Evolutionary conservation across 2,888 invertebrate genomes (phyloP).

Genomic region (Ophion ellenae): DNA sequence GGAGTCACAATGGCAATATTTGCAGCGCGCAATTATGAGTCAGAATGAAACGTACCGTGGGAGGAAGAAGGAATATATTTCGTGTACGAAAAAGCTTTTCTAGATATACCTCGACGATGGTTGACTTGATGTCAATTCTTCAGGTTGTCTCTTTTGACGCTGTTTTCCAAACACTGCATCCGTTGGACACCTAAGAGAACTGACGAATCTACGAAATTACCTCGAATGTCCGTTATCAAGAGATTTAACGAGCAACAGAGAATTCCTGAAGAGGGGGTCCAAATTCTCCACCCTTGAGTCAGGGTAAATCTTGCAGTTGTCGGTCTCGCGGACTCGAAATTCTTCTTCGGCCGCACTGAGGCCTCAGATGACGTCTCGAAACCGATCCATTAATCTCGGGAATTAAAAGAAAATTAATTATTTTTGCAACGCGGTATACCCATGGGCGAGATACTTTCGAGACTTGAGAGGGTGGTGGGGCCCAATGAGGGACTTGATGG

Average conservation of each 20-base stretch:
- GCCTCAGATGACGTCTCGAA: conserved; percentile 58
- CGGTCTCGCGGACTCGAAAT: conserved; percentile 4
- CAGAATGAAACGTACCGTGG: background rate
- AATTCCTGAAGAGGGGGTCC: background rate
- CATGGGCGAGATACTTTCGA: conserved; percentile 67
- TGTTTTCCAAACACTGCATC: too few species aligned
- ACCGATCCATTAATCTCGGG: conserved; percentile 79
- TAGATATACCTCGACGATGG: background rate
- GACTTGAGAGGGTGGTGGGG: conserved; percentile 53
- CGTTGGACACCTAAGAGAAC: background rate
- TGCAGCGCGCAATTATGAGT: conserved; percentile 4
- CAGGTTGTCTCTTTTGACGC: too few species aligned
- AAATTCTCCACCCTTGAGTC: background rate
- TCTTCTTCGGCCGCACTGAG: conserved; percentile 35
- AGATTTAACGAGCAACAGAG: background rate
- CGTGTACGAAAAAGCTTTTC: background rate
- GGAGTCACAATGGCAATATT: conserved; percentile 10
- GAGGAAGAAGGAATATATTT: background rate
- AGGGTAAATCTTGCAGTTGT: background rate
- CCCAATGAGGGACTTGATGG: conserved; percentile 54
- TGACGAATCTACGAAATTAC: conserved; percentile 6
- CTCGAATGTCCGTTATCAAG: background rate
- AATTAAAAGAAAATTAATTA: conserved; percentile 82
- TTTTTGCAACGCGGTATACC: conserved; percentile 71
- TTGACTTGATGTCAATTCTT: too few species aligned